These are phyloP conservation scores for Actinernus sp. DNA, from an alignment of 92 coral and sea anemone genomes.

Conservation along the genomic window DNA sequence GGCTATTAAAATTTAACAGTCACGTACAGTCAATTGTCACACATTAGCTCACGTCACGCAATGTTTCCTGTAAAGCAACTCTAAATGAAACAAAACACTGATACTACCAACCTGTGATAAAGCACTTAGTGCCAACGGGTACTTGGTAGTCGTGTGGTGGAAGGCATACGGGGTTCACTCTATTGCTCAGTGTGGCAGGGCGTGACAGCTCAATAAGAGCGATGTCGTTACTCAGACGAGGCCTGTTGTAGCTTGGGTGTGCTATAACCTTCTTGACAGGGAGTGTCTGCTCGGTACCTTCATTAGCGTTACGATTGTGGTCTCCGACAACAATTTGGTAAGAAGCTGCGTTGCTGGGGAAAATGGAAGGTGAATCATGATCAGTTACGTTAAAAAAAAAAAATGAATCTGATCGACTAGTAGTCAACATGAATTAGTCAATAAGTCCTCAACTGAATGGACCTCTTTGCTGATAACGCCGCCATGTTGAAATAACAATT, in stretches of 20 bases:
- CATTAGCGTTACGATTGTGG: slow-evolving; percentile 15
- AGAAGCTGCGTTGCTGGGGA: neutral
- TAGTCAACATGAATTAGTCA: no score
- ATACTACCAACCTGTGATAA: slow-evolving; percentile 41
- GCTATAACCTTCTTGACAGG: slow-evolving; percentile 10
- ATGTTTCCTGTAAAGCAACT: no score
- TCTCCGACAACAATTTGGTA: slow-evolving; percentile 21
- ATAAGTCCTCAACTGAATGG: no score
- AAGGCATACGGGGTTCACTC: slow-evolving; percentile 46
- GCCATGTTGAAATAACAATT: no score
- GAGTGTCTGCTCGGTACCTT: slow-evolving; percentile 20
- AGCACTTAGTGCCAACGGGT: slow-evolving; percentile 41
- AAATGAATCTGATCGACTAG: no score
- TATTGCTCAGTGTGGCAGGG: neutral
- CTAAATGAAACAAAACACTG: no score
- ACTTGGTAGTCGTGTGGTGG: slow-evolving; percentile 29
- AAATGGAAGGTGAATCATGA: neutral
- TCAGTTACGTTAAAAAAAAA: neutral
- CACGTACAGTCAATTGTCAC: no score
- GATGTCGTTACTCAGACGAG: slow-evolving; percentile 21
- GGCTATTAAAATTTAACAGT: no score
- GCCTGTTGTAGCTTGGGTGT: slow-evolving; percentile 20
- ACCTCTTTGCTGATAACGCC: no score
- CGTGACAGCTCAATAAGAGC: slow-evolving; percentile 17
- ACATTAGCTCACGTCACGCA: no score